Evolutionary conservation across 2,888 invertebrate species (phyloP), one percentile per base, ranked within the genome.

Genomic region (Tipula unca): DNA sequence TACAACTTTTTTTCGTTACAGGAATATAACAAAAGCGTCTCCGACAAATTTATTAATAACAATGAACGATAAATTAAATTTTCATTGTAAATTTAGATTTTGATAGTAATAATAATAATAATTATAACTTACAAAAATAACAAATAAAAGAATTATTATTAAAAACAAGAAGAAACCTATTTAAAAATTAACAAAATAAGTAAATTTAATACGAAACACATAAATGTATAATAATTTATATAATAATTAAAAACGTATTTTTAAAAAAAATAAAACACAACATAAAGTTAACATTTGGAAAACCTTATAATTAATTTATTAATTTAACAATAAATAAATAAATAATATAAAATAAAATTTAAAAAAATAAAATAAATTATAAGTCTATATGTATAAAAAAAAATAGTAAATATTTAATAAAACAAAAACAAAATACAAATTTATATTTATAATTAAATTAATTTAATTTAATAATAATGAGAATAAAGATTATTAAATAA

Each of bases 231-330:
- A 84, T 36, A 36, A 84, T 17, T 36, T 39, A 39, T 14, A 84
- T 20, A 25, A 25, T 48, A 48, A 69, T 69, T 25, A 69, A 69
- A n/a, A 69, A 25, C 69, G 25, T 69, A 69, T 69, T 69, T 32
- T 84, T 83, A 17, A 84, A 84, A 84, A 84, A 84, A 84, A 84
- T 32, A 29, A 84, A 20, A 84, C 32, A 84, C 25, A 84, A 84
- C 35, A 84, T 36, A 87, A 87, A 87, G 87, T 87, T 87, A 87
- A 87, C 87, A 87, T 87, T 87, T 86, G 85, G 86, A 86, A 85
- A 87, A 87, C 87, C 87, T 87, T 87, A 87, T 86, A 48, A 86
- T 85, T 86, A 87, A 86, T 85, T 86, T 86, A 85, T 83, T 48
- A 84, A 84, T 36, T 36, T 84, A 84, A 84, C 83, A 36, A 84